These are phyloP conservation scores for Drosophila picticornis DNA, from an alignment of 2,888 invertebrate species.

Conservation along the genomic window DNA sequence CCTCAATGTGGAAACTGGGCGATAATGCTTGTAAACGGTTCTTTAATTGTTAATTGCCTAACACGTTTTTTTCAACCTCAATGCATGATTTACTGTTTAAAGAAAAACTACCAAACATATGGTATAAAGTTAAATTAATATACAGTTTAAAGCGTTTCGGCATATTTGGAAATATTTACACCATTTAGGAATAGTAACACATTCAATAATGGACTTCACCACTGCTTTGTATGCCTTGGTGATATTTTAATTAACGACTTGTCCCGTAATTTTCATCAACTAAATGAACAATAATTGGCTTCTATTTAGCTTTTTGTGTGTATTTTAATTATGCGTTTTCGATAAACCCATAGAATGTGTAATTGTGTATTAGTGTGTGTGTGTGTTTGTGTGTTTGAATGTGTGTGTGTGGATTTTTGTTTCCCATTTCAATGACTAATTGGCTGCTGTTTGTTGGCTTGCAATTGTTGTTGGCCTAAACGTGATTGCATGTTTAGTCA, in stretches of 20 bases:
- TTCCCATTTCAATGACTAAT: slow-evolving; percentile 22
- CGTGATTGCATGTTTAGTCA: slow-evolving; percentile 61
- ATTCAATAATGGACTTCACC: neutral
- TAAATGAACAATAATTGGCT: slow-evolving; percentile 61
- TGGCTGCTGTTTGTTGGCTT: slow-evolving; percentile 23
- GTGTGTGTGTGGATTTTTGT: slow-evolving; percentile 2
- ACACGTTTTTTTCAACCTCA: neutral
- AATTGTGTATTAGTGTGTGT: neutral
- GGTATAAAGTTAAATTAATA: neutral
- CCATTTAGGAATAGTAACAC: neutral
- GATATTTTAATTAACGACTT: slow-evolving; percentile 72
- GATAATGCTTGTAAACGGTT: neutral
- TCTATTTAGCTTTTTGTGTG: slow-evolving; percentile 32
- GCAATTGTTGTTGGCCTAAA: slow-evolving; percentile 18
- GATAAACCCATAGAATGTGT: neutral
- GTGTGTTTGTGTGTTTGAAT: slow-evolving; percentile 6
- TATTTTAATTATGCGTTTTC: slow-evolving; percentile 51
- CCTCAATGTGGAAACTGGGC: neutral
- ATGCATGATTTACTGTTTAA: neutral
- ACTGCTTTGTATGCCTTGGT: slow-evolving; percentile 5
- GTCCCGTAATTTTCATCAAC: slow-evolving; percentile 20
- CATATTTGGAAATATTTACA: neutral
- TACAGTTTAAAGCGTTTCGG: neutral
- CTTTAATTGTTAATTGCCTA: neutral
- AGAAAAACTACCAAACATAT: too few species aligned